Percentiles rank a stretch among this genome's conserved stretches.
phyloP scores from a whole-genome alignment of 2,888 invertebrate genomes.

The Zhuqinia jingwanae region DNA sequence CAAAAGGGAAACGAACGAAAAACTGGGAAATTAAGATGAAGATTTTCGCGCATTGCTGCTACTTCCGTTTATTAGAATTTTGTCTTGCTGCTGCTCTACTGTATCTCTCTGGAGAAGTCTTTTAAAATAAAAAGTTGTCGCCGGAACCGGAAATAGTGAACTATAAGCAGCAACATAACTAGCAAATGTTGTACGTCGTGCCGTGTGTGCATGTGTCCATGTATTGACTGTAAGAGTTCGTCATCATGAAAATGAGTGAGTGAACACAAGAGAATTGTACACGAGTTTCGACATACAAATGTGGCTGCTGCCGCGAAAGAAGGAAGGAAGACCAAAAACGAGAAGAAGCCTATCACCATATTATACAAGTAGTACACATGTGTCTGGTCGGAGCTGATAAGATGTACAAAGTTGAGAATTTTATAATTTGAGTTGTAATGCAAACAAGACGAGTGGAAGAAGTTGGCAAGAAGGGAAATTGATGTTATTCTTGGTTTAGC shows the following conservation, averaged over 20 bases:
- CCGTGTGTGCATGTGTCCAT: not conserved
- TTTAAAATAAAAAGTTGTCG: constrained; percentile 13
- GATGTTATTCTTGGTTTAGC: not conserved
- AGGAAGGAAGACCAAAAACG: not conserved
- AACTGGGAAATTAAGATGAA: constrained; percentile 40
- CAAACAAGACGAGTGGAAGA: constrained; percentile 3
- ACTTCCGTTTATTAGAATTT: not conserved
- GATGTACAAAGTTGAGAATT: constrained; percentile 16
- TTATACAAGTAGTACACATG: not conserved
- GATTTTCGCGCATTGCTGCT: not conserved
- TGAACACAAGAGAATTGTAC: not conserved
- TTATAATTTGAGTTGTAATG: constrained; percentile 34
- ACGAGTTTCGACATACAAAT: not conserved
- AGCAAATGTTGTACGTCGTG: not conserved
- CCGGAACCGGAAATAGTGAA: constrained; percentile 54
- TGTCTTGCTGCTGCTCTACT: not conserved
- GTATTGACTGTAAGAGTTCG: too few relatives aligned
- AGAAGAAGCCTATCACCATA: not conserved
- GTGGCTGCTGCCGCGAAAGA: not conserved
- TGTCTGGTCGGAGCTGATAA: not conserved
- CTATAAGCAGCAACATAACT: constrained; percentile 17
- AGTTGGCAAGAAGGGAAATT: constrained; percentile 40
- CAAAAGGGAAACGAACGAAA: not conserved
- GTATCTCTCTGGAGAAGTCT: not conserved
- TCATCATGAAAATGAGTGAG: constrained; percentile 26